Percentiles rank a stretch among this genome's conserved stretches.
These are phyloP conservation scores for Pollenia griseotomentosa DNA, from an alignment of 2,888 invertebrate species.

Conservation along the genomic window DNA sequence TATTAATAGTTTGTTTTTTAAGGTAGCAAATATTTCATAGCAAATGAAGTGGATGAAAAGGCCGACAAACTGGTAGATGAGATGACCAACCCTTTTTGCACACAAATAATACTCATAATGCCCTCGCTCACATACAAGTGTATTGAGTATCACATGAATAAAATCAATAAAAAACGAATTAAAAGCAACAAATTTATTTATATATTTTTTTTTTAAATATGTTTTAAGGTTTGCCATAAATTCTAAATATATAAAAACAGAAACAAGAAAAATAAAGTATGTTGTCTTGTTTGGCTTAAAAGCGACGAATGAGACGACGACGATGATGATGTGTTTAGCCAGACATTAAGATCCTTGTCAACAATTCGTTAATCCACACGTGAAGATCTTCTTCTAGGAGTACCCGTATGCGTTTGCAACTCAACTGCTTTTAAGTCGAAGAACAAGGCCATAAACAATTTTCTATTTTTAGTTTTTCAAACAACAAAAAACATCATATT, in stretches of 20 bases:
- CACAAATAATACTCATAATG: neutral
- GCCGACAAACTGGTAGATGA: constrained; percentile 6
- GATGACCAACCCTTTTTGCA: constrained; percentile 6
- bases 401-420: constrained; percentile 5
- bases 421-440: neutral
- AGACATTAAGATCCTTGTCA: constrained; percentile 74
- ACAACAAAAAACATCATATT: constrained; percentile 62
- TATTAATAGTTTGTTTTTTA: neutral
- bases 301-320: neutral
- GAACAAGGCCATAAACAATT: constrained; percentile 41
- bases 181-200: constrained; percentile 18
- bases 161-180: constrained; percentile 43
- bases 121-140: neutral
- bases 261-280: neutral
- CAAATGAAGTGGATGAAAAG: constrained; percentile 25
- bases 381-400: constrained; percentile 45
- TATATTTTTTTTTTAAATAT: constrained; percentile 9
- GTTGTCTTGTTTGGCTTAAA: constrained; percentile 7
- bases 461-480: constrained; percentile 67
- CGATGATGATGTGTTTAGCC: constrained; percentile 63
- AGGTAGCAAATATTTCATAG: constrained; percentile 9
- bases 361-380: constrained; percentile 74
- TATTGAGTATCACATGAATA: constrained; percentile 31
- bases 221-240: constrained; percentile 7
- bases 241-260: constrained; percentile 21